These are phyloP conservation scores for Gymnarchus niloticus DNA, from an alignment of 2,113 vertebrate species.

Conservation along the genomic window DNA sequence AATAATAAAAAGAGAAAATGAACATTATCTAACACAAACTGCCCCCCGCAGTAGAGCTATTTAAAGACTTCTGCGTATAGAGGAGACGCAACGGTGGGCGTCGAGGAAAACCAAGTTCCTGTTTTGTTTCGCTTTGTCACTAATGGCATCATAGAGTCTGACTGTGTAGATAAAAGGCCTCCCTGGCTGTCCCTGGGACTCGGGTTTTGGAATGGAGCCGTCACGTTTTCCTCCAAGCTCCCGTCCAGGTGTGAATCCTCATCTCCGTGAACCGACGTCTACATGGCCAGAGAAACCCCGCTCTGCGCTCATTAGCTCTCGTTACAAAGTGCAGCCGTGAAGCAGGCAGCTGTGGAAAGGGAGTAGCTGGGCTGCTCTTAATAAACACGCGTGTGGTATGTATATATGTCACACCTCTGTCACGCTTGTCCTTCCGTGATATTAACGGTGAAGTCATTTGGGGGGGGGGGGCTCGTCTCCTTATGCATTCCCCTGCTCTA, in stretches of 20 bases:
- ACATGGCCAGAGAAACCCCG: slow-evolving; percentile 25
- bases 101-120: background rate
- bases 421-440: slow-evolving; percentile 21
- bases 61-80: slow-evolving; percentile 3
- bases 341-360: slow-evolving; percentile 25
- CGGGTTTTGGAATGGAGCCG: slow-evolving; percentile 19
- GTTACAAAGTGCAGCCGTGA: slow-evolving; percentile 42
- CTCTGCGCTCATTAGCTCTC: slow-evolving; percentile 50
- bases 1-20: background rate
- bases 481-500: background rate
- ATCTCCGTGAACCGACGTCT: background rate
- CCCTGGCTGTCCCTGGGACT: background rate
- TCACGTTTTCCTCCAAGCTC: background rate
- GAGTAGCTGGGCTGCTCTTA: slow-evolving; percentile 44
- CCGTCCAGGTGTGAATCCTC: background rate
- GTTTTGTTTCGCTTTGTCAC: background rate
- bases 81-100: slow-evolving; percentile 7
- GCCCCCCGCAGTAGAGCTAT: background rate
- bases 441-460: slow-evolving; percentile 23
- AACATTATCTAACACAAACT: background rate
- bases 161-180: background rate
- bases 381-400: slow-evolving; percentile 46
- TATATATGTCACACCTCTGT: slow-evolving; percentile 41
- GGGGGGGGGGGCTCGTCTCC: background rate
- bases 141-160: slow-evolving; percentile 18